Base-by-base conservation (phyloP, 2,797 vertebrate genomes). In the Gadopsis bispinosus region DNA sequence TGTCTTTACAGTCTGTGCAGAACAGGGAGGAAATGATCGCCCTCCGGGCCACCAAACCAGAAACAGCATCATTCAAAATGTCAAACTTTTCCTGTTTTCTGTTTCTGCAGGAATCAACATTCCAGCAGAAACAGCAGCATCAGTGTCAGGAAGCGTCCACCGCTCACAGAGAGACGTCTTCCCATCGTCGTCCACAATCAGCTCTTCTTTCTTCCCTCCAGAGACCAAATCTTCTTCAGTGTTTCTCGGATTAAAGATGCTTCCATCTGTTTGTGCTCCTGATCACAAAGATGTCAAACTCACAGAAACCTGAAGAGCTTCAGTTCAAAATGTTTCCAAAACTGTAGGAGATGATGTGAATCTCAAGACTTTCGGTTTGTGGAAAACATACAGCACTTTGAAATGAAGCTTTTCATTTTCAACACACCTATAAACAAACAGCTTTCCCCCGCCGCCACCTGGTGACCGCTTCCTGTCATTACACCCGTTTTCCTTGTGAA, bases 401-500 rank as follows among this genome's bases (percentile, higher is more conserved):
- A 43, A 43, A 4, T 14, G 17, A 47, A 47, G 7, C 45, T 19
- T 35, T 35, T 41, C 11, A 41, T 41, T 13, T 41, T 20, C 22
- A 22, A 37, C 29, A 4, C 7, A 8, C 7, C 11, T 12, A 39
- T 12, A 3, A 17, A 41, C 35, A 11, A 9, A 2, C 10, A 54
- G 26, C 10, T 2, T 0, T 3, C 12, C 62, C 81, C 70, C 82
- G 70, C 76, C 73, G 76, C 76, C 76, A 22, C 76, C 77, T 53
- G 67, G 17, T 45, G 81, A 48, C 33, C 4, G 4, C 3, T 41
- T 35, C 26, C 13, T 12, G 19, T 60, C 61, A 20, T 12, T 58
- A 37, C 47, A 70, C 0, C 2, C 26, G 53, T 39, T 37, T 61
- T 35, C 50, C 20, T n/a, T 29, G 14, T 10, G 10, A 13, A 4